A percentile compares a stretch with the other conserved stretches of the same genome.
Evolutionary conservation across 2,113 vertebrate species (phyloP).

Genomic region (Ctenomys sociabilis): DNA sequence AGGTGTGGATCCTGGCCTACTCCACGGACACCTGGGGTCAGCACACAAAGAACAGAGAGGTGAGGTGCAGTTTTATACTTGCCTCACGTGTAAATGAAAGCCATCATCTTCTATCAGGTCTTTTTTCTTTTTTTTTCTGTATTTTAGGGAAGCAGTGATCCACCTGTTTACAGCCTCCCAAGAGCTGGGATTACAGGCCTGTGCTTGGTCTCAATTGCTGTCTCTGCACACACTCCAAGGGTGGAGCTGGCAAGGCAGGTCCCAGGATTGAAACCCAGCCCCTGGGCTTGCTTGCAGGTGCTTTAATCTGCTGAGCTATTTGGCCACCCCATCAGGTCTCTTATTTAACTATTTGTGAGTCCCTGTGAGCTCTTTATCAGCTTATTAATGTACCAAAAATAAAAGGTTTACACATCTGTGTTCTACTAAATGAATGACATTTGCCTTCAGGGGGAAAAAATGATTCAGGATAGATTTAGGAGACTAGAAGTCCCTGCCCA

Average conservation of each 20-base stretch:
- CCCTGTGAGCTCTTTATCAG: neutral
- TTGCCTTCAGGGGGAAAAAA: neutral
- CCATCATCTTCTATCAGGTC: neutral
- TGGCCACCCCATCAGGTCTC: slow-evolving; percentile 43
- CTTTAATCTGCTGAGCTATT: too few relatives aligned
- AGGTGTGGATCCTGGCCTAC: neutral
- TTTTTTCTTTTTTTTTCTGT: too few relatives aligned
- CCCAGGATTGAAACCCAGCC: too few relatives aligned
- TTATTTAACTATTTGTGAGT: slow-evolving; percentile 6
- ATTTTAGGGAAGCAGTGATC: too few relatives aligned
- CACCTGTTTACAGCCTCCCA: too few relatives aligned
- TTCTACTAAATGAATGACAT: neutral
- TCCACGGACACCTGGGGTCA: neutral
- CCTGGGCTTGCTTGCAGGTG: too few relatives aligned
- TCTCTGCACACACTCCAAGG: too few relatives aligned
- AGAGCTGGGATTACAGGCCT: too few relatives aligned
- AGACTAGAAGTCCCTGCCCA: neutral
- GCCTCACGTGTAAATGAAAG: neutral
- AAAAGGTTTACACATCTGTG: neutral
- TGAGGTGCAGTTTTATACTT: neutral
- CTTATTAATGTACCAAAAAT: slow-evolving; percentile 53
- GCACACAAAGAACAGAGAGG: neutral
- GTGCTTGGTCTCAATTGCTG: too few relatives aligned
- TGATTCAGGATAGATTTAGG: neutral
- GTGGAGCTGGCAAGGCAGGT: too few relatives aligned